These are phyloP conservation scores for Danaus melanippus DNA, from an alignment of 1,140 invertebrate genomes.

Conservation along the genomic window DNA sequence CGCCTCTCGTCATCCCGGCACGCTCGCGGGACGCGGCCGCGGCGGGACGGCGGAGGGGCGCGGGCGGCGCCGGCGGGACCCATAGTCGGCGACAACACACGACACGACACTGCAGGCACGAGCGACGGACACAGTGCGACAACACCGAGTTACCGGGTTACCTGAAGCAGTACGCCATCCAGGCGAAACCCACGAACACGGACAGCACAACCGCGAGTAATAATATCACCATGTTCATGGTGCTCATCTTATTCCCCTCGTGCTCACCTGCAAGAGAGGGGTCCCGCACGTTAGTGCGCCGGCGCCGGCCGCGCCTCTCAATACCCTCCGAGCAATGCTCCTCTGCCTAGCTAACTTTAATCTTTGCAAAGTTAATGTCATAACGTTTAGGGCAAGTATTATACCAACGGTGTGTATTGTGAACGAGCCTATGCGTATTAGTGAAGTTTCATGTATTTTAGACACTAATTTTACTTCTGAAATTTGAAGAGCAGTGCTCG, in stretches of 20 bases:
- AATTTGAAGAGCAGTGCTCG: conserved; percentile 61
- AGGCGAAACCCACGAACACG: conserved; percentile 95
- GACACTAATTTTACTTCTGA: conserved; percentile 12
- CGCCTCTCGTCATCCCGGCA: conserved; percentile 32
- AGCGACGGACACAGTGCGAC: conserved; percentile 51
- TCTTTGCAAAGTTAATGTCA: too few relatives aligned
- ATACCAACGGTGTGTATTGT: neutral
- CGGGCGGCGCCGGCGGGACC: conserved; percentile 45
- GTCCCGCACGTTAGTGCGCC: conserved; percentile 62
- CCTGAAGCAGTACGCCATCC: conserved; percentile 97
- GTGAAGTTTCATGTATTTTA: neutral
- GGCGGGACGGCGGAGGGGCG: conserved; percentile 36
- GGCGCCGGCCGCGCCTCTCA: conserved; percentile 46
- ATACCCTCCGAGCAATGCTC: conserved; percentile 53
- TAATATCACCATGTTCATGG: conserved; percentile 91
- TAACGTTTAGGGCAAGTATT: neutral
- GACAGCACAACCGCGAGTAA: conserved; percentile 91
- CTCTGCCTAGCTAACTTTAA: neutral
- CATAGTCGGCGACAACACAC: conserved; percentile 20
- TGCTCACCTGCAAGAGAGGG: conserved; percentile 77
- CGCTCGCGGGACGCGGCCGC: conserved; percentile 30
- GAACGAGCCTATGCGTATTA: neutral
- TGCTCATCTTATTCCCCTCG: conserved; percentile 86
- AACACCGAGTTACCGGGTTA: conserved; percentile 74
- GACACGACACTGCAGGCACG: conserved; percentile 54